Evolutionary conservation across 2,888 invertebrate species (phyloP).

Genomic region (Trachelus stipa): DNA sequence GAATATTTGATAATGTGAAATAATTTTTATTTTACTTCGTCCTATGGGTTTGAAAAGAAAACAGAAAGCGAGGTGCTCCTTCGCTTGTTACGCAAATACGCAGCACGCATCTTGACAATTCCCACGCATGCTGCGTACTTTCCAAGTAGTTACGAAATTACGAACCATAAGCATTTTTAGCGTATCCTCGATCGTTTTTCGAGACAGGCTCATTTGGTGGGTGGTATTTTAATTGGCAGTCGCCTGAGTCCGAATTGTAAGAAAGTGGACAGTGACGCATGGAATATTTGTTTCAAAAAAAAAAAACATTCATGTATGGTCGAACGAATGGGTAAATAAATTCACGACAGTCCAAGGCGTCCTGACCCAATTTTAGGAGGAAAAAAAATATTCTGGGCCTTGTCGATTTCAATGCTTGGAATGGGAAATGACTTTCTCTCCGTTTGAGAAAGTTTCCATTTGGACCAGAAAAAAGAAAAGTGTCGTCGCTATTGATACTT

Average conservation of each 20-base stretch:
- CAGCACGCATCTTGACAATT: not conserved
- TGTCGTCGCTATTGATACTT: not conserved
- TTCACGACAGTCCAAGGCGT: not conserved
- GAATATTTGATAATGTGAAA: constrained; percentile 1
- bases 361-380: not conserved
- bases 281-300: not conserved
- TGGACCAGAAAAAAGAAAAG: constrained; percentile 5
- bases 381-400: not conserved
- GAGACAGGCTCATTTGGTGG: not conserved
- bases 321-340: not conserved
- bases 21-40: not conserved
- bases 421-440: not conserved
- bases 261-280: not conserved
- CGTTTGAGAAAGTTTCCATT: constrained; percentile 5
- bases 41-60: not conserved
- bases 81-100: not conserved
- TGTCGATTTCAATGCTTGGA: not conserved
- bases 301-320: not conserved
- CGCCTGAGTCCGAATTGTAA: not conserved
- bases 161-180: not conserved
- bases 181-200: not conserved
- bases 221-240: not conserved
- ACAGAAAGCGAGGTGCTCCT: not conserved
- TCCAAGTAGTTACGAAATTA: not conserved
- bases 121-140: not conserved